Base-by-base conservation (phyloP, 2,888 invertebrate genomes). In the Leptopilina myrica region DNA sequence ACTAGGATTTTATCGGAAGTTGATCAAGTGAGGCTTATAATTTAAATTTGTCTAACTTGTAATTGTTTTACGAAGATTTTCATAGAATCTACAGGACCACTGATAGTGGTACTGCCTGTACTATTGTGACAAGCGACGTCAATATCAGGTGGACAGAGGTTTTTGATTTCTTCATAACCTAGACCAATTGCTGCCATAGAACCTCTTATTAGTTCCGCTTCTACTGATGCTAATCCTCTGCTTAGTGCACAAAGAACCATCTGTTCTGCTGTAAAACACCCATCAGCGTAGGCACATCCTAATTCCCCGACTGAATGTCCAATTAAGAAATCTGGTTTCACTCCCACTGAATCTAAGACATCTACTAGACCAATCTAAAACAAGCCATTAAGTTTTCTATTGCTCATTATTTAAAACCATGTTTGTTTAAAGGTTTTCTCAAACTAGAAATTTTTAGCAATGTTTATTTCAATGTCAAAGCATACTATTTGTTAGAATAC, bases 111-210 rank as follows among this genome's bases (percentile, higher is more conserved):
- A 67, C 96, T 97, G 86, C 97, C 96, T 0, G 95, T 93, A 0
- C 96, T 95, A 89, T 98, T 98, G 92, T 97, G 97, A 88, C 98
- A 98, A 98, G 98, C 97, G 1, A 97, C 95, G 86, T 96, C 96
- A 64, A 98, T 95, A 75, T 95, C 95, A 2, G 94, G 93, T 0
- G 97, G 97, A 79, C 96, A 94, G 84, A 96, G 92, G 59, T 92
- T 87, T 85, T 94, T 94, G 15, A 95, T 91, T 82, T 94, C 92
- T 69, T 92, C 92, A 81, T 93, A 94, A 0, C 95, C 94, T 64
- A 95, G 89, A 40, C 97, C 98, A 9, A 98, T 94, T 7, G 97
- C 97, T 64, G 98, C 98, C 98, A 98, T 98, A 56, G 96, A 96
- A 76, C 97, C 97, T 80, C 92, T 93, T 83, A 95, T 94, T 62